Percentiles rank a stretch among this genome's conserved stretches.
Conservation (phyloP, 2,888 invertebrate genomes). For the Pantelozetes paolii region DNA sequence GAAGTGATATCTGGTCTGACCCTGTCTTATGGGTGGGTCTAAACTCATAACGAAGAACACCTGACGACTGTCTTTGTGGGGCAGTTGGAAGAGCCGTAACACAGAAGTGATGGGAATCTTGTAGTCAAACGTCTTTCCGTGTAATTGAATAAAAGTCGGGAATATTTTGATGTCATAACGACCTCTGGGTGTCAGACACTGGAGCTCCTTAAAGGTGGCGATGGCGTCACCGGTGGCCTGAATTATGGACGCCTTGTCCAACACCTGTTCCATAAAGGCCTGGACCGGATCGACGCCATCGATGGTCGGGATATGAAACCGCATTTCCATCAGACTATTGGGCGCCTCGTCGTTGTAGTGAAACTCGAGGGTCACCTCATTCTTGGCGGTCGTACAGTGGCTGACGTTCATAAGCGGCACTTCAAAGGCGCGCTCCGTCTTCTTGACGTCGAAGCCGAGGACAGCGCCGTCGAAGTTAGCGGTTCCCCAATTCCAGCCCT, state of each 20-base stretch:
- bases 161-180: conserved; percentile 94
- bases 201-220: conserved; percentile 91
- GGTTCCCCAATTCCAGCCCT: conserved; percentile 99
- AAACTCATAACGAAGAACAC: conserved; percentile 93
- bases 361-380: conserved; percentile 96
- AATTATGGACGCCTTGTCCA: conserved; percentile 95
- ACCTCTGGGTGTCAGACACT: conserved; percentile 96
- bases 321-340: conserved; percentile 92
- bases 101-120: conserved; percentile 98
- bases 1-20: conserved; percentile 96
- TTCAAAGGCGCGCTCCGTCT: conserved; percentile 68
- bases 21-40: conserved; percentile 98
- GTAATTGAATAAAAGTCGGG: conserved; percentile 82
- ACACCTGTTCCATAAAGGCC: conserved; percentile 92
- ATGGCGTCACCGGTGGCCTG: conserved; percentile 97
- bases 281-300: conserved; percentile 81
- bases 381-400: conserved; percentile 91
- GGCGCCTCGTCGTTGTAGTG: conserved; percentile 99
- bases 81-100: conserved; percentile 83
- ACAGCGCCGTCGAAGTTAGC: conserved; percentile 74
- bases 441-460: conserved; percentile 43
- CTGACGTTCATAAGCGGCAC: conserved; percentile 93
- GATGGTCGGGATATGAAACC: conserved; percentile 89
- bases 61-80: conserved; percentile 95
- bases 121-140: conserved; percentile 98